Evolutionary conservation across 2,797 vertebrate genomes (phyloP), one percentile per base, ranked within the genome.

Genomic region (Centroberyx gerrardi): DNA sequence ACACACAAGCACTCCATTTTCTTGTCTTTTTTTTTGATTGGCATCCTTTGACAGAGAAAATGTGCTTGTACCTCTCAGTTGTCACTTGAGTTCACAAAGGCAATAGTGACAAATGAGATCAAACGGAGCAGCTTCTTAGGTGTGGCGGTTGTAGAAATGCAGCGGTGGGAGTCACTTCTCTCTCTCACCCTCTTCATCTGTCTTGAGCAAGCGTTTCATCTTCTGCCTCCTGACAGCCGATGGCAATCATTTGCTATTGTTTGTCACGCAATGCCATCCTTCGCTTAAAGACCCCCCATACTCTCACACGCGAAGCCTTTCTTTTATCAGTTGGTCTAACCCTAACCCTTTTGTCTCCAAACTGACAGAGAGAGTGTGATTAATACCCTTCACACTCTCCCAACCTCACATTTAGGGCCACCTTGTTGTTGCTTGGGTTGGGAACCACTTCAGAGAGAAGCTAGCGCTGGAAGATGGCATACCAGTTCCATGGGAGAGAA

Each of bases 171-270:
- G 40, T 82, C 73, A 38, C 61, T 48, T 42, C 40, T 15, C 27
- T 40, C 10, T 69, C 28, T 18, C 60, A 12, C 33, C 76, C 27
- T 66, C 67, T 82, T 72, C 74, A n/a, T 78, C 61, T 46, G 80
- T 82, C 83, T 73, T 53, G 58, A 60, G 51, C 60, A 70, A 85
- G 68, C 5, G 67, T 88, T 93, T 92, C 75, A 90, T 85, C 79
- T 90, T 80, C 12, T 68, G 55, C 67, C 46, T 82, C 71, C 29
- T 92, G 90, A 90, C 91, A 93, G 81, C 85, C 72, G 63, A 84
- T 68, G 72, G 77, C 88, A 75, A 79, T 86, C 81, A 59, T 69
- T 83, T 31, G 29, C 67, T 70, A 76, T 88, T 83, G 73, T 88
- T 83, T 90, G 84, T 85, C 83, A 92, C 53, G 79, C 72, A 83